These are phyloP conservation scores for Yponomeuta sedellus DNA, from an alignment of 2,888 invertebrate species.

Conservation along the genomic window DNA sequence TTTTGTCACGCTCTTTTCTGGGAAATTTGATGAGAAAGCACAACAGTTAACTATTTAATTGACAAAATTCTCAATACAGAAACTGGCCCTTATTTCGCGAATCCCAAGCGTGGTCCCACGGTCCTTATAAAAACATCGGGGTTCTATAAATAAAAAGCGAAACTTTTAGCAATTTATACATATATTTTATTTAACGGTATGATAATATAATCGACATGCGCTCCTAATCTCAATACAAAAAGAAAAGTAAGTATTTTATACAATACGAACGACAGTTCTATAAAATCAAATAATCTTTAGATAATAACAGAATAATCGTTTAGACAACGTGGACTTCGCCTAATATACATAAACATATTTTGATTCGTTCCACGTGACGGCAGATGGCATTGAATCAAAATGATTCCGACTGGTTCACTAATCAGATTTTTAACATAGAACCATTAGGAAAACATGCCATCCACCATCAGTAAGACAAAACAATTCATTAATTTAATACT, in stretches of 20 bases:
- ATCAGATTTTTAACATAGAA: not conserved
- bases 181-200: conserved; percentile 75
- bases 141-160: conserved; percentile 31
- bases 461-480: conserved; percentile 31
- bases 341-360: conserved; percentile 40
- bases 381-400: conserved; percentile 12
- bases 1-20: too few species aligned
- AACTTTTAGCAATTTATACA: conserved; percentile 63
- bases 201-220: conserved; percentile 67
- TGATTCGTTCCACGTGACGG: conserved; percentile 18
- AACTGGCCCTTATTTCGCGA: too few species aligned
- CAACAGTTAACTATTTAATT: too few species aligned
- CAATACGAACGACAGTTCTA: conserved; percentile 46
- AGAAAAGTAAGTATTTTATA: conserved; percentile 54
- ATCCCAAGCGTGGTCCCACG: too few species aligned
- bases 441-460: not conserved
- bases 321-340: conserved; percentile 42
- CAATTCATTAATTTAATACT: conserved; percentile 33
- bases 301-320: conserved; percentile 22
- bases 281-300: conserved; percentile 26
- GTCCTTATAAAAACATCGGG: too few species aligned
- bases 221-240: conserved; percentile 63
- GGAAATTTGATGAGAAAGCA: too few species aligned
- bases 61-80: too few species aligned
- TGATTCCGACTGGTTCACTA: not conserved